Base-by-base conservation (phyloP, 2,113 vertebrate species). In the Pycnonotus jocosus region DNA sequence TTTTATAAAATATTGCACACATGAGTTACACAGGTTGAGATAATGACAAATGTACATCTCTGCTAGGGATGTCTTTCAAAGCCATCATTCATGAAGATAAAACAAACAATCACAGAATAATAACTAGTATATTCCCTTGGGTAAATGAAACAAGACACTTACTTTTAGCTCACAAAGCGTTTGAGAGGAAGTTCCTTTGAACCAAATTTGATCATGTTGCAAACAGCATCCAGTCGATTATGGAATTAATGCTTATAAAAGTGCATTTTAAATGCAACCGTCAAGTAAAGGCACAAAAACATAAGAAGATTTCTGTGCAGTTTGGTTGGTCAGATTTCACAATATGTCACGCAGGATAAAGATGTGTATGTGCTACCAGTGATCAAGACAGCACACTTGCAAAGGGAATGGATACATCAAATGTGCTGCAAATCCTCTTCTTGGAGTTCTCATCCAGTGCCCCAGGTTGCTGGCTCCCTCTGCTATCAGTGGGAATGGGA, bases 1-100 rank as follows among this genome's bases (percentile, higher is more conserved):
- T 95, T 96, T 88, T 95, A 92, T 60, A 92, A 97, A 97, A 93
- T 95, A 86, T 85, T 94, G 81, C 51, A 83, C 84, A 58, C 85
- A 15, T 17, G 47, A 88, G 8, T 94, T 95, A 81, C 35, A 79
- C 21, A 27, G 31, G 11, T 50, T 70, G 13, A 19, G 37, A 54
- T 51, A 80, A 69, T 33, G 10, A 78, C 31, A 93, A 92, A 78
- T 56, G 12, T 76, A 68, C 38, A 64, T 81, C 60, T 92, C 47
- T 90, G 31, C 9, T 78, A 64, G 15, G 51, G 69, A 70, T 57
- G 23, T 45, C 38, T 73, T 93, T 90, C 38, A 81, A 79, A 87
- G 40, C 12, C 15, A 56, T 78, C n/a, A 64, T 62, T 85, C 4
- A 2, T 64, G 4, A 94, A 81, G 23, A 8, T 18, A 4, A n/a